Conservation (phyloP, 2,797 vertebrate genomes). For the Aratinga solstitialis region DNA sequence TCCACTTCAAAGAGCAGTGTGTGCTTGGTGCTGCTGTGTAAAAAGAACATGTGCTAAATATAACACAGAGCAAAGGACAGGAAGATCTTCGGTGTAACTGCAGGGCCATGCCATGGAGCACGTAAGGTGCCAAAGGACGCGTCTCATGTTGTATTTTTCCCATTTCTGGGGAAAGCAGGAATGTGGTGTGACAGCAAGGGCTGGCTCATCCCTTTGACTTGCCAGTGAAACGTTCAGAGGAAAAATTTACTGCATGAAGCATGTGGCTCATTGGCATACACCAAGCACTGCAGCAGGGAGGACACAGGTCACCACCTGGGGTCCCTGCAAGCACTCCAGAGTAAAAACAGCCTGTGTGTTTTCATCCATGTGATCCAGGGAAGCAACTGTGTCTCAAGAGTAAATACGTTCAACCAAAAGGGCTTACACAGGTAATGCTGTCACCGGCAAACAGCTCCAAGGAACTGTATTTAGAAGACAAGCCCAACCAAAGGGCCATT, state of each 20-base stretch:
- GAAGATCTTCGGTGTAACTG: not conserved
- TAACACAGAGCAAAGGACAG: not conserved
- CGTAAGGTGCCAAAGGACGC: not conserved
- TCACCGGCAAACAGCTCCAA: not conserved
- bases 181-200: not conserved
- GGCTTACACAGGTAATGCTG: not conserved
- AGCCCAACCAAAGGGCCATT: not conserved
- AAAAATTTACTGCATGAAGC: not conserved
- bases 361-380: not conserved
- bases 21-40: not conserved
- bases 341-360: not conserved
- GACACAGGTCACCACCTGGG: not conserved
- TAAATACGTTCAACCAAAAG: not conserved
- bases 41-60: constrained; percentile 10
- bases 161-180: not conserved
- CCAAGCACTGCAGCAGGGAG: not conserved
- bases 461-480: not conserved
- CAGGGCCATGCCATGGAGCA: not conserved
- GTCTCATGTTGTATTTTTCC: not conserved
- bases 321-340: not conserved
- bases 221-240: not conserved
- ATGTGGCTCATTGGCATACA: not conserved
- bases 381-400: not conserved
- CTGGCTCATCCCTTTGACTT: not conserved
- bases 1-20: not conserved